Conservation (phyloP, 2,113 vertebrate genomes). For the Grantiella picta region DNA sequence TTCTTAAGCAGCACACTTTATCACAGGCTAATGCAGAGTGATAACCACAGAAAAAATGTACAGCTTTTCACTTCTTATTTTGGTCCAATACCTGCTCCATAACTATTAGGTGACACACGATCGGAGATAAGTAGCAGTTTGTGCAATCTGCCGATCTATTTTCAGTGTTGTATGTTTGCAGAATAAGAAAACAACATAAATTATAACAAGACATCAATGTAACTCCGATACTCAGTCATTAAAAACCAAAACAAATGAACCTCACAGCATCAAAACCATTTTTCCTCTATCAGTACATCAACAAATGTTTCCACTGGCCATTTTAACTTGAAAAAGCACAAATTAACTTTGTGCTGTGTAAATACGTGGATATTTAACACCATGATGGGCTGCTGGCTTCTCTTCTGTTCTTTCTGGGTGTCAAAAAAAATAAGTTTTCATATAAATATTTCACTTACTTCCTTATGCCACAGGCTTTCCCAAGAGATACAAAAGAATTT, state of each 20-base stretch:
- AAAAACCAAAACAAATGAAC: slow-evolving; percentile 32
- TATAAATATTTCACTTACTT: slow-evolving; percentile 28
- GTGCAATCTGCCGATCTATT: slow-evolving; percentile 69
- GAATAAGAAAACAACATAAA: slow-evolving; percentile 68
- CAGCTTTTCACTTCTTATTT: slow-evolving; percentile 66
- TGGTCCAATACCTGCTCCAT: slow-evolving; percentile 61
- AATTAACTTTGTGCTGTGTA: slow-evolving; percentile 25
- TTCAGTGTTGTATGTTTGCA: slow-evolving; percentile 64
- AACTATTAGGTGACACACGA: slow-evolving; percentile 70
- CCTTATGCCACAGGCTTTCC: neutral
- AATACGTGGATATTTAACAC: neutral
- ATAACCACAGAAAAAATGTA: slow-evolving; percentile 76
- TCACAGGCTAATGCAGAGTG: slow-evolving; percentile 69
- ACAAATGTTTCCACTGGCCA: slow-evolving; percentile 36
- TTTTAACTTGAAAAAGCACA: slow-evolving; percentile 55
- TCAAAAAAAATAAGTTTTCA: neutral
- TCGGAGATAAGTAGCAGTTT: slow-evolving; percentile 70
- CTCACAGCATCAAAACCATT: slow-evolving; percentile 30
- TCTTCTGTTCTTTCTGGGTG: neutral
- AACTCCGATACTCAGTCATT: slow-evolving; percentile 46
- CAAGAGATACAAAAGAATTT: neutral
- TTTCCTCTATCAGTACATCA: slow-evolving; percentile 56
- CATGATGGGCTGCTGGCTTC: neutral
- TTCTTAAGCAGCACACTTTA: slow-evolving; percentile 67
- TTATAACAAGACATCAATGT: slow-evolving; percentile 44